Evolutionary conservation across 2,888 invertebrate species (phyloP).

Genomic region (Troides oblongomaculatus): DNA sequence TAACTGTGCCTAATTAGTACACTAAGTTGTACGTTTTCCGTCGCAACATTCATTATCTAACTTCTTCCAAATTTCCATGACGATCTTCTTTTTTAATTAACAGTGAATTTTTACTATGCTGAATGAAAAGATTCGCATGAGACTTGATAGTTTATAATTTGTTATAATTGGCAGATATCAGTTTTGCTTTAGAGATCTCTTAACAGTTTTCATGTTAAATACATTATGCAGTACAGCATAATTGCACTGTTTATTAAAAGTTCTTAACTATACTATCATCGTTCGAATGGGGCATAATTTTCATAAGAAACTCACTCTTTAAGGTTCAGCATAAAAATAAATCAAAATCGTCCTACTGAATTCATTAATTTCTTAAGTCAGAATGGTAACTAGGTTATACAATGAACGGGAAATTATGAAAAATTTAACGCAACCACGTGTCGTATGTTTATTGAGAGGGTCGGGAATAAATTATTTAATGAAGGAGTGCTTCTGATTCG

Average conservation of each 20-base stretch:
- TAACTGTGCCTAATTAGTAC: constrained; percentile 24
- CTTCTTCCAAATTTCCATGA: not conserved
- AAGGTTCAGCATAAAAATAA: constrained; percentile 67
- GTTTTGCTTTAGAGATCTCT: too few species aligned
- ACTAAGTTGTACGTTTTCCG: constrained; percentile 3
- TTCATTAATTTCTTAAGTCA: not conserved
- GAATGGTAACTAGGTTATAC: not conserved
- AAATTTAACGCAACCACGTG: not conserved
- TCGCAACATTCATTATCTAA: not conserved
- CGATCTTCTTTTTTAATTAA: not conserved
- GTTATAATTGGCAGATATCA: too few species aligned
- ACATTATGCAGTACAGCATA: not conserved
- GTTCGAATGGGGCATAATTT: constrained; percentile 77
- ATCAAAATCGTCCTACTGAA: constrained; percentile 63
- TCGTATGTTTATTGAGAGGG: not conserved
- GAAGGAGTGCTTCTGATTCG: not conserved
- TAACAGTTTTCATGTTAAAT: not conserved
- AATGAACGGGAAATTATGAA: too few species aligned
- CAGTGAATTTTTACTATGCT: not conserved
- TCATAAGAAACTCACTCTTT: constrained; percentile 70
- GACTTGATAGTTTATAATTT: not conserved
- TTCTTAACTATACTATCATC: constrained; percentile 68
- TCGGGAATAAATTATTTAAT: not conserved
- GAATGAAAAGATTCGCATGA: not conserved
- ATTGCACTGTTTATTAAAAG: constrained; percentile 71